Evolutionary conservation across 1,140 invertebrate species (phyloP), one percentile per base, ranked within the genome.

Genomic region (Formica selysi): DNA sequence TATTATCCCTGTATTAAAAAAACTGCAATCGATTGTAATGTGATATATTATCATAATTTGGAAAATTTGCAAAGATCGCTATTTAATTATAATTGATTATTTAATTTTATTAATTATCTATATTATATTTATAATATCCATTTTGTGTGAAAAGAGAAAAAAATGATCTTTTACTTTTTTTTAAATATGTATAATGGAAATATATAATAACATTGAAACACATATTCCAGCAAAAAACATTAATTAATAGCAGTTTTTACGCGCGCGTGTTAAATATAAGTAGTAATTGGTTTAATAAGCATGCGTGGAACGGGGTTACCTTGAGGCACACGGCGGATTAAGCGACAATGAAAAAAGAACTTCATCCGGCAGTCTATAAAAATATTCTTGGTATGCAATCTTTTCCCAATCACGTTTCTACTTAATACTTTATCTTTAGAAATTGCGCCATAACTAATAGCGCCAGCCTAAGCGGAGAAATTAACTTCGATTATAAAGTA

Each of bases 401-500:
- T 71, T 51, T 59, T 1, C 51, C 44, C 67, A 32, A 71, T 71
- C 67, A 71, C 51, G 65, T 71, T 38, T 26, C 65, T 80, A 73
- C 36, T 81, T 73, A 59, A 71, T 71, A 81, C 41, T 81, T 81
- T 81, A 81, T 71, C 79, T 81, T 73, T 19, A 26, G 11, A 41
- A 71, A 51, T 71, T 81, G 51, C 36, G 26, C 10, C 22, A n/a
- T 38, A 70, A n/a, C 44, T 67, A 11, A 26, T 26, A 71, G 36
- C 51, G 32, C 44, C 61, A 70, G 22, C 26, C 8, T 22, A 41
- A 71, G 26, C 65, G 19, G 8, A 36, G 16, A 59, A 70, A 81
- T 81, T 76, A 76, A 51, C 41, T 16, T 32, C 36, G 32, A 19
- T 84, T 76, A 76, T 84, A 84, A 84, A 84, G n/a, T 84, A 51